Percentiles rank a stretch among this genome's conserved stretches.
phyloP scores from a whole-genome alignment of 2,113 vertebrate genomes.

The Clarias gariepinus region DNA sequence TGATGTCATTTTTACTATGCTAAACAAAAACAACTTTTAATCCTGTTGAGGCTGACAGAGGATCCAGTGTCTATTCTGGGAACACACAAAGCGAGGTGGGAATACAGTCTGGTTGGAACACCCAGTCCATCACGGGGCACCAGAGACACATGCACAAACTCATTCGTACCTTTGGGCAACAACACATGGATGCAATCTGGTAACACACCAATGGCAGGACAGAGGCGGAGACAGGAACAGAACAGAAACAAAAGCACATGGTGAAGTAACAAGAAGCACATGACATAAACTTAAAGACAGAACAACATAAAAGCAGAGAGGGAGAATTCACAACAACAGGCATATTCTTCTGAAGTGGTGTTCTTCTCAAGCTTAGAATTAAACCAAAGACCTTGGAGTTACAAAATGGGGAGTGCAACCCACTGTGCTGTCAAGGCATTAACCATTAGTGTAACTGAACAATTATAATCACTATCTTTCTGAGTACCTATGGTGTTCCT shows the following conservation, averaged over 20 bases:
- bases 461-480: neutral
- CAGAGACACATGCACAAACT: too few relatives aligned
- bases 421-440: neutral
- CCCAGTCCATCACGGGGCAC: too few relatives aligned
- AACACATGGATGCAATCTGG: neutral
- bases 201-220: neutral
- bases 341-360: neutral
- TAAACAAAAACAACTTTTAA: neutral
- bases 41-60: neutral
- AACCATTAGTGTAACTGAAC: neutral
- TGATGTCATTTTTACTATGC: neutral
- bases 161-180: too few relatives aligned
- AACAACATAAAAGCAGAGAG: neutral
- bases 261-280: neutral
- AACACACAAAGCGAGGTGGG: too few relatives aligned
- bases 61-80: too few relatives aligned
- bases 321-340: neutral
- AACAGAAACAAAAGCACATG: constrained; percentile 3
- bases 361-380: neutral
- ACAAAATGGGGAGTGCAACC: neutral
- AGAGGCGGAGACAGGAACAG: neutral
- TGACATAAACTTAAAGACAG: neutral
- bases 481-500: neutral
- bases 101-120: too few relatives aligned
- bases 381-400: neutral